Conservation (phyloP, 2,113 vertebrate genomes). For the Pseudorasbora parva region DNA sequence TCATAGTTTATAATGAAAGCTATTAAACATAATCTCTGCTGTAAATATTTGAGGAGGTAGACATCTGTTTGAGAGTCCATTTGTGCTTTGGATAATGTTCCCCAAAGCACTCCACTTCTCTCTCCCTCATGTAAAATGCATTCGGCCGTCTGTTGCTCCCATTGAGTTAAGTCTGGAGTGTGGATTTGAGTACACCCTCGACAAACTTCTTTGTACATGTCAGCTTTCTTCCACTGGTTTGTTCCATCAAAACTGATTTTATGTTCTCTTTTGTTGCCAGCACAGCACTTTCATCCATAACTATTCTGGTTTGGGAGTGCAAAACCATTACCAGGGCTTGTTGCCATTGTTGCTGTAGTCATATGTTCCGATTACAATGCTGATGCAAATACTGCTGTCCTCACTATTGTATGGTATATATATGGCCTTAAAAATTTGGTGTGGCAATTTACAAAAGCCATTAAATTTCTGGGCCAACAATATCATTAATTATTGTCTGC, state of each 20-base stretch:
- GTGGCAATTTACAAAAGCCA: too few relatives aligned
- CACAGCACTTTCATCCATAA: constrained; percentile 34
- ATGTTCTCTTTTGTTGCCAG: constrained; percentile 32
- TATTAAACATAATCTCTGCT: constrained; percentile 47
- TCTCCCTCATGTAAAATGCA: constrained; percentile 57
- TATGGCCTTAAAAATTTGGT: too few relatives aligned
- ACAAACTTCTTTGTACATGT: constrained; percentile 29
- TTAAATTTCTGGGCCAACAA: too few relatives aligned
- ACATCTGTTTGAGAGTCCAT: constrained; percentile 50
- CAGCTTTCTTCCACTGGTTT: constrained; percentile 24
- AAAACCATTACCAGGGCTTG: constrained; percentile 24
- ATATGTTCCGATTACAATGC: constrained; percentile 32
- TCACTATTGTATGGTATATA: too few relatives aligned
- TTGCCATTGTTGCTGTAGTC: constrained; percentile 35
- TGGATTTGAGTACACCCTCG: constrained; percentile 32
- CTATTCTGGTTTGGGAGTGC: constrained; percentile 7
- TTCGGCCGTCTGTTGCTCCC: constrained; percentile 46
- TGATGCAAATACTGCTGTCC: constrained; percentile 19
- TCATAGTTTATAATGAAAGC: constrained; percentile 26
- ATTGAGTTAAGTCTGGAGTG: constrained; percentile 25
- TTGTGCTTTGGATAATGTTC: constrained; percentile 38
- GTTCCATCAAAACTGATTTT: constrained; percentile 32
- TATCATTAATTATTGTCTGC: too few relatives aligned
- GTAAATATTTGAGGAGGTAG: constrained; percentile 51
- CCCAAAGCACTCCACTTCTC: constrained; percentile 28